Evolutionary conservation across 2,113 vertebrate genomes (phyloP).

Genomic region (Tyto alba): DNA sequence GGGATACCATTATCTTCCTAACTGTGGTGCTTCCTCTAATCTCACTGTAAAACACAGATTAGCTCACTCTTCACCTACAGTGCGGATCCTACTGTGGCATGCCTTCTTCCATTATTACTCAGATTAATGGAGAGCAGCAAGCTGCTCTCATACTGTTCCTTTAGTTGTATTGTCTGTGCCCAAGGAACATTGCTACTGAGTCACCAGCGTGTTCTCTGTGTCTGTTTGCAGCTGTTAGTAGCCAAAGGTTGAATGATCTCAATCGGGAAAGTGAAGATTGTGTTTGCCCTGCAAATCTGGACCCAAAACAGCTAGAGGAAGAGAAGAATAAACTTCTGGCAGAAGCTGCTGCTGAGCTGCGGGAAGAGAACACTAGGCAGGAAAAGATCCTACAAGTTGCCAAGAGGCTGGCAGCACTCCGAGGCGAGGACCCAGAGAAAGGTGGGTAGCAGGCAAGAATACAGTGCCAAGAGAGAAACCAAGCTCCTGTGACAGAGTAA

Average conservation of each 20-base stretch:
- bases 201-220: not conserved
- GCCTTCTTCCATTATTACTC: not conserved
- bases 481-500: not conserved
- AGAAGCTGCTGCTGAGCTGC: conserved; percentile 83
- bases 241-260: conserved; percentile 81
- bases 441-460: conserved; percentile 64
- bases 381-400: conserved; percentile 84
- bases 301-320: conserved; percentile 75
- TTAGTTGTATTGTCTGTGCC: not conserved
- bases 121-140: not conserved
- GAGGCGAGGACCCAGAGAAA: conserved; percentile 85
- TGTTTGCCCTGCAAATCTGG: conserved; percentile 65
- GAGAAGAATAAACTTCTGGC: conserved; percentile 84
- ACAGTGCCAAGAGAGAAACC: not conserved
- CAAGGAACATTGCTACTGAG: not conserved
- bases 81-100: not conserved
- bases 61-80: not conserved
- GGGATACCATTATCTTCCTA: not conserved
- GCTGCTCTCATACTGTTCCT: not conserved
- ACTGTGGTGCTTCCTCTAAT: not conserved
- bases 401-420: conserved; percentile 84
- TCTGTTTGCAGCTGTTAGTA: conserved; percentile 47
- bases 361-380: conserved; percentile 77
- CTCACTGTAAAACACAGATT: not conserved
- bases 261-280: conserved; percentile 62